Base-by-base conservation (phyloP, 2,797 vertebrate genomes). In the Melanitta fusca region DNA sequence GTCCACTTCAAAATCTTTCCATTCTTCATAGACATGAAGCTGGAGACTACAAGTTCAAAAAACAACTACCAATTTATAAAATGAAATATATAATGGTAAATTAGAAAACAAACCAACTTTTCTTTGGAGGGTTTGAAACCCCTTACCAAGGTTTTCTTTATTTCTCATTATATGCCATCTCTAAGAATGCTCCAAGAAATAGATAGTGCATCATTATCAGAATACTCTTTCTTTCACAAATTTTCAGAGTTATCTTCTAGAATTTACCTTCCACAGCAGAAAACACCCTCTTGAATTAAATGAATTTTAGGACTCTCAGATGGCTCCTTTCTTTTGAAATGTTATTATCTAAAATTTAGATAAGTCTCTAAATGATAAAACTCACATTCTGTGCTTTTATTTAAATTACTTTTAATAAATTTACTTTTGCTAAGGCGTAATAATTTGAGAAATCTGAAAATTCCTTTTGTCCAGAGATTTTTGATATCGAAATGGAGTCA, bases 371-470 rank as follows among this genome's bases (percentile, higher is more conserved):
- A 89, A 91, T 73, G 47, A 79, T n/a, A 51, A 88, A 77, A 28
- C 30, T 73, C 43, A 34, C 1, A 2, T 78, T 91, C 34, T 58
- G 38, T 25, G 24, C 53, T 88, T 96, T 93, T 89, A 78, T 45
- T 81, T 75, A 92, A 81, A 91, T 64, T 24, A n/a, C 10, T 73
- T 89, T 53, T 75, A 84, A 91, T 88, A 96, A 86, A 93, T 86
- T 53, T 69, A 82, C 39, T 96, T 94, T 68, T 36, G 11, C 34
- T 87, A 58, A 88, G n/a, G 57, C 41, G 80, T 80, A 94, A 86
- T 87, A 5, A 72, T 54, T 96, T 92, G 80, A 81, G 54, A 90
- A 92, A 39, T 82, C 56, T 58, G 68, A 93, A 96, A 95, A 83
- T 90, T 45, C 28, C 30, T 96, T 69, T 70, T 93, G 28, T 89